These are phyloP conservation scores for Melipona beecheii DNA, from an alignment of 2,888 invertebrate genomes.

Conservation along the genomic window DNA sequence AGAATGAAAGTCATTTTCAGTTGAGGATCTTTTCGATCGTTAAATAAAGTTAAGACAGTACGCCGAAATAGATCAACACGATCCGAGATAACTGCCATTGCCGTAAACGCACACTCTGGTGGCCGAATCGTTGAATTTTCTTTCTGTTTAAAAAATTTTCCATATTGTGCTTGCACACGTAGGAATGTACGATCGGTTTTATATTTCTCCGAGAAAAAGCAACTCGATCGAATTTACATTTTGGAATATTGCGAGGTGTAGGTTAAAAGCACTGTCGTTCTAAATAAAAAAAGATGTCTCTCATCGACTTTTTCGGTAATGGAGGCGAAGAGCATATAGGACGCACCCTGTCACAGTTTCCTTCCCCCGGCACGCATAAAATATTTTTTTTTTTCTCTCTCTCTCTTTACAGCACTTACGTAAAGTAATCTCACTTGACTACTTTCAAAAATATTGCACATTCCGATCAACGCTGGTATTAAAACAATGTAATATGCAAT, in stretches of 20 bases:
- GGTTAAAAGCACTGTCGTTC: slow-evolving; percentile 9
- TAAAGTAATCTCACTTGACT: neutral
- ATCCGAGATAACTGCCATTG: no score
- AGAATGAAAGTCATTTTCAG: no score
- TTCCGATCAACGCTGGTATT: neutral
- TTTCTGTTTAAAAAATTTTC: no score
- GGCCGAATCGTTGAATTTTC: no score
- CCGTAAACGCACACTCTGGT: no score
- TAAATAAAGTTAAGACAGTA: no score
- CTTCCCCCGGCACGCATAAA: neutral
- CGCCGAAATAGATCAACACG: no score
- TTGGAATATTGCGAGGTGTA: neutral
- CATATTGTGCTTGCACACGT: neutral
- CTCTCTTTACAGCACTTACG: neutral
- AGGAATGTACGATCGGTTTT: neutral
- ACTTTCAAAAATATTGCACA: neutral
- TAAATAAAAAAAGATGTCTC: slow-evolving; percentile 7
- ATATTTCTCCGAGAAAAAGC: neutral
- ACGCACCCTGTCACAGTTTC: neutral
- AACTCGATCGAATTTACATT: neutral
- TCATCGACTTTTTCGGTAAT: slow-evolving; percentile 11
- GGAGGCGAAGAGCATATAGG: neutral
- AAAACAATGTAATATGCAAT: neutral
- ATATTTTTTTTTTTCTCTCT: neutral
- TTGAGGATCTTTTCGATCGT: no score